phyloP scores from a whole-genome alignment of 2,888 invertebrate species.

The Lathronympha strigana region DNA sequence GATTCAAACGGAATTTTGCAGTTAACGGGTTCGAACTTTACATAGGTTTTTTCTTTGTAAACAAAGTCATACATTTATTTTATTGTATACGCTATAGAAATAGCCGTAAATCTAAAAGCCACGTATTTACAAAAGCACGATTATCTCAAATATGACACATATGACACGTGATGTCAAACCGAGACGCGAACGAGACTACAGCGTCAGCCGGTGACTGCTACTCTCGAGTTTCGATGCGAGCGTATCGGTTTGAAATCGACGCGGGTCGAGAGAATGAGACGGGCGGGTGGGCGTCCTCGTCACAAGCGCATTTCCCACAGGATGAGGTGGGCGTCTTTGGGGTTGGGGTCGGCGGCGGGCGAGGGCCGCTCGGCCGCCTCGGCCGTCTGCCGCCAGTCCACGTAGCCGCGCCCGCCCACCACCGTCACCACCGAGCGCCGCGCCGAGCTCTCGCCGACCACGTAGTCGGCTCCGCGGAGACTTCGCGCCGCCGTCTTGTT shows the following conservation, averaged over 20 bases:
- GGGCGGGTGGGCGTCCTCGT: constrained; percentile 47
- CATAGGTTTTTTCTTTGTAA: constrained; percentile 28
- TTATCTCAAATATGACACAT: constrained; percentile 63
- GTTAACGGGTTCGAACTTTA: constrained; percentile 30
- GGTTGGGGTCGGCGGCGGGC: constrained; percentile 87
- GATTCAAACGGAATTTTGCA: constrained; percentile 32
- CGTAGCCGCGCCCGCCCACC: constrained; percentile 95
- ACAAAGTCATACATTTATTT: constrained; percentile 18
- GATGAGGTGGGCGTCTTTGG: constrained; percentile 94
- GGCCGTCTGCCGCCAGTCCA: constrained; percentile 92
- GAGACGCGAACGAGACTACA: constrained; percentile 45
- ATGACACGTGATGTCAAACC: constrained; percentile 18
- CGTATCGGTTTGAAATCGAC: constrained; percentile 25
- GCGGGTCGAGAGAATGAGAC: constrained; percentile 20
- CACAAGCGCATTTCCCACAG: constrained; percentile 90
- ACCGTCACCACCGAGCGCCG: constrained; percentile 92
- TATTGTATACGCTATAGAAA: constrained; percentile 18
- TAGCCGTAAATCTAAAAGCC: constrained; percentile 26
- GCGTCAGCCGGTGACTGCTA: constrained; percentile 29
- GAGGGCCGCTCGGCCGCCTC: constrained; percentile 84
- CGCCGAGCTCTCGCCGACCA: constrained; percentile 76
- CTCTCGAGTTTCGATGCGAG: background rate
- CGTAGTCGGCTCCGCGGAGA: constrained; percentile 73
- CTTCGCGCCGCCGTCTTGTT: constrained; percentile 68
- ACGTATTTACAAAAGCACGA: constrained; percentile 39